Evolutionary conservation across 2,888 invertebrate genomes (phyloP).

Genomic region (Rutpela maculata): DNA sequence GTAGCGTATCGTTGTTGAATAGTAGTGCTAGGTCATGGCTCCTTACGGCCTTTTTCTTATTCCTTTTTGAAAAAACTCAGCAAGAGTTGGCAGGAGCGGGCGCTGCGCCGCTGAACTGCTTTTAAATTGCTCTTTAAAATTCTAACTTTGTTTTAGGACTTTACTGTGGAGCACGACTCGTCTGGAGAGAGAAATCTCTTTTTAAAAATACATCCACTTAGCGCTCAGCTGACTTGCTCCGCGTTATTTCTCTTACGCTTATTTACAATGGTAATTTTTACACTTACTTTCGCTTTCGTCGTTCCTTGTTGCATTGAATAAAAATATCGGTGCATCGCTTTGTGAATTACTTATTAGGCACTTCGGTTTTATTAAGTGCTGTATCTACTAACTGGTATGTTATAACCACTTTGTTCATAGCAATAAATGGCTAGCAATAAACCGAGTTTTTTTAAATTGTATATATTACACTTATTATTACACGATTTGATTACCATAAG

Average conservation of each 20-base stretch:
- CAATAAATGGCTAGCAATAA: too few species aligned
- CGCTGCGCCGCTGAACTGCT: constrained; percentile 68
- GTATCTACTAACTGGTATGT: neutral
- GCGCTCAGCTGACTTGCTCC: constrained; percentile 65
- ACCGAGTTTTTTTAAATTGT: too few species aligned
- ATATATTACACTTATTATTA: too few species aligned
- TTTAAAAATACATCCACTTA: constrained; percentile 69
- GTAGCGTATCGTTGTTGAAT: constrained; percentile 64
- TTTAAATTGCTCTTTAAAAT: constrained; percentile 74
- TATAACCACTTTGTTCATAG: neutral
- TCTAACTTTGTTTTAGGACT: constrained; percentile 72
- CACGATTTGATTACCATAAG: too few species aligned
- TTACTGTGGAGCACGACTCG: constrained; percentile 61
- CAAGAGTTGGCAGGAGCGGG: constrained; percentile 61
- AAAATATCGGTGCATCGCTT: constrained; percentile 18
- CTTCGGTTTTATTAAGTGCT: neutral
- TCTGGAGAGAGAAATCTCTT: constrained; percentile 66
- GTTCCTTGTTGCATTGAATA: constrained; percentile 14
- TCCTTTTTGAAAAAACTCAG: constrained; percentile 67
- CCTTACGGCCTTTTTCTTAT: constrained; percentile 71
- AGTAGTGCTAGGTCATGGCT: constrained; percentile 75
- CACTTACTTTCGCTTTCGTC: constrained; percentile 64
- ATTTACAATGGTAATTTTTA: constrained; percentile 70
- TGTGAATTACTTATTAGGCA: constrained; percentile 22
- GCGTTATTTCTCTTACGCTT: constrained; percentile 56